Base-by-base conservation (phyloP, 2,113 vertebrate species). In the Dasyornis broadbenti region DNA sequence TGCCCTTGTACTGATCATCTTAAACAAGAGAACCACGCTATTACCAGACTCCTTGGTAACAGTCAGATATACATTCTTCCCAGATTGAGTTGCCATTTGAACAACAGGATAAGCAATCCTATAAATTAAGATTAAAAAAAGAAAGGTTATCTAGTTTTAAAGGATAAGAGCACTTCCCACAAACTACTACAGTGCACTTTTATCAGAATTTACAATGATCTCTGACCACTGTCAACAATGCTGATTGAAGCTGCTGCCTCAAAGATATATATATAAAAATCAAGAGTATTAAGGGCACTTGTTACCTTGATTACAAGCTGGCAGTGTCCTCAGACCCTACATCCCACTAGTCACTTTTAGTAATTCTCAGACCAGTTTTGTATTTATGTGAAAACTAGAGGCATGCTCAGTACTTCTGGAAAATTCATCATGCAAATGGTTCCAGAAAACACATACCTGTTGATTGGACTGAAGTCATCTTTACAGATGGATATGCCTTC, bases 71-170 rank as follows among this genome's bases (percentile, higher is more conserved):
- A 99, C 99, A 5, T 98, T 99, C 97, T 99, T 99, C 66, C 99
- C 99, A 11, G 99, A 99, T 94, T 99, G 99, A 24, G 99, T 99
- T 95, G 99, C 99, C 95, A 99, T 99, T 95, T 99, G 99, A 90
- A 99, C 99, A 94, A 99, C 97, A n/a, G 99, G 99, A 90, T 99
- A 99, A 60, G 99, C 98, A 82, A 99, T 98, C 95, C 99, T 98
- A 53, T 39, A 63, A 65, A 35, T 28, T 1, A 17, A 82, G 28
- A 66, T 42, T 78, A 18, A 54, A 75, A 54, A 73, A n/a, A 26
- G 1, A 61, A 71, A 56, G 4, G 47, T 92, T 82, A 79, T 61
- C 88, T 68, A 81, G 20, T 26, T 78, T 63, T 63, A 53, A 84
- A 86, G 22, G 45, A 44, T 65, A 66, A 75, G 23, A 33, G 6